A percentile compares a stretch with the other conserved stretches of the same genome.
phyloP scores from a whole-genome alignment of 2,113 vertebrate species.

The Hydrolagus affinis region DNA sequence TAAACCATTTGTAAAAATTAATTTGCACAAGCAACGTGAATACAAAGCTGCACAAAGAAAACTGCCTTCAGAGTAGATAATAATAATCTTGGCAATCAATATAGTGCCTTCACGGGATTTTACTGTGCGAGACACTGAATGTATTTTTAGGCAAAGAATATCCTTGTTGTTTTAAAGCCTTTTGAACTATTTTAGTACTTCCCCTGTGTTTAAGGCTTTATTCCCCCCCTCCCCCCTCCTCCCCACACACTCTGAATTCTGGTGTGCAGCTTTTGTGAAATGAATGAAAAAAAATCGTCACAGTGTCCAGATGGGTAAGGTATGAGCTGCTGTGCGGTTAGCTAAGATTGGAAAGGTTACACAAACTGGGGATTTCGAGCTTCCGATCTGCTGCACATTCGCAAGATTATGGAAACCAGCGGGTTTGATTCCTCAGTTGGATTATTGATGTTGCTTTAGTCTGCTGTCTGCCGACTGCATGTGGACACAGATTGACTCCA shows the following conservation, averaged over 20 bases:
- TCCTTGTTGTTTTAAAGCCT: too few species aligned
- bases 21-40: too few species aligned
- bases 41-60: too few species aligned
- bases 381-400: background rate
- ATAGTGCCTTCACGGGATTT: too few species aligned
- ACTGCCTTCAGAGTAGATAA: too few species aligned
- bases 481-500: background rate
- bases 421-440: background rate
- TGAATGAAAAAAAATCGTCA: background rate
- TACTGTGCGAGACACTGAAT: too few species aligned
- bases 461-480: background rate
- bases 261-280: background rate
- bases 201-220: too few species aligned
- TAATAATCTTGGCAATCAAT: too few species aligned
- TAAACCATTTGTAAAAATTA: too few species aligned
- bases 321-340: background rate
- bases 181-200: too few species aligned
- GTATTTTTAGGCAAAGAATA: too few species aligned
- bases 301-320: background rate
- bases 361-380: background rate
- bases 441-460: conserved; percentile 5
- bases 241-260: background rate
- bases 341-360: background rate
- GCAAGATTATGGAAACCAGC: background rate
- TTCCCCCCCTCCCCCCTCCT: too few species aligned